phyloP scores from a whole-genome alignment of 1,140 invertebrate species.

The Physella acuta region DNA sequence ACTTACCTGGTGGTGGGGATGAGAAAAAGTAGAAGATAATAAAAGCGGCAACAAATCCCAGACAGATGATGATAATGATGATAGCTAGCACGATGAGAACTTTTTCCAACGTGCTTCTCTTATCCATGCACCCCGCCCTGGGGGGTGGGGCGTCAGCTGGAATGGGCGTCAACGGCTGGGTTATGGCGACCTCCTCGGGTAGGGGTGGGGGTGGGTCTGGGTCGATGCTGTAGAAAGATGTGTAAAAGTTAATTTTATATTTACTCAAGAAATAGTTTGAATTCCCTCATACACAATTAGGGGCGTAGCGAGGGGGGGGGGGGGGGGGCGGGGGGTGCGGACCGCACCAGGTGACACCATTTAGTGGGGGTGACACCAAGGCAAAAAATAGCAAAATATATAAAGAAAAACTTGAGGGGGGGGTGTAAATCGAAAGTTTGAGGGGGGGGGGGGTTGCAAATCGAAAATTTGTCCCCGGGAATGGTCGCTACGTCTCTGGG shows the following conservation, averaged over 20 bases:
- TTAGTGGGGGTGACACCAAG: too few relatives aligned
- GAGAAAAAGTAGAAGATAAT: background rate
- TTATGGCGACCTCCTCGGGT: background rate
- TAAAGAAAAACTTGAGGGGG: too few relatives aligned
- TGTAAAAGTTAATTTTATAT: too few relatives aligned
- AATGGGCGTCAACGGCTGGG: background rate
- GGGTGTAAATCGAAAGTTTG: too few relatives aligned
- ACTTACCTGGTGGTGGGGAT: background rate
- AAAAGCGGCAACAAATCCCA: background rate
- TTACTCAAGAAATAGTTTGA: too few relatives aligned
- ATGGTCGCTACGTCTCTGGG: too few relatives aligned
- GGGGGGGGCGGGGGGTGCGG: too few relatives aligned
- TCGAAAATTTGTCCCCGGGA: too few relatives aligned
- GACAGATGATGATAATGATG: background rate
- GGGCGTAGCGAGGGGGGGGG: background rate
- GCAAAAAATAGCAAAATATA: too few relatives aligned
- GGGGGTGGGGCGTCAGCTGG: background rate
- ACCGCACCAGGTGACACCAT: too few relatives aligned
- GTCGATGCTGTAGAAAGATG: background rate
- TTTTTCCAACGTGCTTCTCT: slow-evolving; percentile 12
- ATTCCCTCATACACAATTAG: too few relatives aligned
- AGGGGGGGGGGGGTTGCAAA: too few relatives aligned
- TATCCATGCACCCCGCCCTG: background rate
- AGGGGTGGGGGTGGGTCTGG: slow-evolving; percentile 1
- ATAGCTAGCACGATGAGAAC: slow-evolving; percentile 1